Evolutionary conservation across 2,113 vertebrate species (phyloP).

Genomic region (Apaloderma vittatum): DNA sequence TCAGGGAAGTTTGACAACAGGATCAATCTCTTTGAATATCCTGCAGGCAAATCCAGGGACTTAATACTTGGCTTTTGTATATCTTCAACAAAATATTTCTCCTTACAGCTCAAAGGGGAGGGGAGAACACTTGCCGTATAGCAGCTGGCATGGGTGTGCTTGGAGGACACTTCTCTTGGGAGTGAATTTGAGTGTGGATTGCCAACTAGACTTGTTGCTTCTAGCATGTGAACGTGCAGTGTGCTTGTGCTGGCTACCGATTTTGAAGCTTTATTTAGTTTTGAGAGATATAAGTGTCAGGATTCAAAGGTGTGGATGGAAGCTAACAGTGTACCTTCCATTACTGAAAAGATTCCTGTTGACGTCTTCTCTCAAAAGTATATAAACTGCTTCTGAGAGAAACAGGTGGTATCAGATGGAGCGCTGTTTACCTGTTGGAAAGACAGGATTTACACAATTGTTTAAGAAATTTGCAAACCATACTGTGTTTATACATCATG

Average conservation of each 20-base stretch:
- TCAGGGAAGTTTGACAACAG: neutral
- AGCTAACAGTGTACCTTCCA: neutral
- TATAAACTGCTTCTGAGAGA: neutral
- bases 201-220: neutral
- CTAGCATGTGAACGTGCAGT: fast-evolving
- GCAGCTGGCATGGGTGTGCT: fast-evolving
- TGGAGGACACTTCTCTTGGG: fast-evolving
- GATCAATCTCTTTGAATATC: neutral
- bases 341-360: neutral
- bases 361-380: neutral
- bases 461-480: neutral
- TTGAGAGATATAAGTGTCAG: neutral
- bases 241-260: neutral
- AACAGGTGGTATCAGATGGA: neutral
- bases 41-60: neutral
- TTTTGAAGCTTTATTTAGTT: neutral
- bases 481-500: neutral
- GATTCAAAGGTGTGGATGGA: neutral
- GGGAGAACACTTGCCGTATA: neutral
- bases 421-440: neutral
- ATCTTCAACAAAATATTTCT: neutral
- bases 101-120: fast-evolving
- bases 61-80: constrained; percentile 3
- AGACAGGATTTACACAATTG: neutral
- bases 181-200: neutral